Evolutionary conservation across 2,797 vertebrate genomes (phyloP), one percentile per base, ranked within the genome.

Genomic region (Platyrinchus mystaceus): DNA sequence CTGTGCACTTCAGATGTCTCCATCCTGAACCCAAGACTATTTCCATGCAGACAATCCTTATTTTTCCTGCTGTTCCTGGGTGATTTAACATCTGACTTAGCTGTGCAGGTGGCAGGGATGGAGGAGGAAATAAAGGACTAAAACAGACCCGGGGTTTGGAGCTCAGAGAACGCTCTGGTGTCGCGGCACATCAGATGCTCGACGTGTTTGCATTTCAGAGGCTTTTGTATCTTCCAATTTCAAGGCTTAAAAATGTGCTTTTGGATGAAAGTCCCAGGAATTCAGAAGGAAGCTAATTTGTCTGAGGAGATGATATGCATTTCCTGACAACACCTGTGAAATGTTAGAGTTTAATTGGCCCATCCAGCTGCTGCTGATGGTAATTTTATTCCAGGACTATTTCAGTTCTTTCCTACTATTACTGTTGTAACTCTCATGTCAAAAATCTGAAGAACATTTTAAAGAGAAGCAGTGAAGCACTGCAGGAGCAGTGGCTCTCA

Each of bases 261-360:
- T 49, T 74, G 55, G 59, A 86, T 92, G 59, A 77, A 59, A 87
- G 58, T 46, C 47, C 27, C 81, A 68, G 89, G 46, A 81, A 91
- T 80, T 89, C 56, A 39, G 75, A 76, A 18, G 70, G 39, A 91
- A 90, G 58, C 14, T 71, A 32, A 84, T 94, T 94, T 85, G 75
- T 86, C 87, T 89, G 59, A 91, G 83, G 69, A 70, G 74, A 27
- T 64, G 74, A 74, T 60, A 15, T 18, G 67, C 63, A 59, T 62
- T 93, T 89, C 90, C 91, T 66, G 66, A 67, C 71, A 81, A 56
- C 81, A 95, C 87, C 89, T 96, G 90, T 63, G 73, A 85, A 69
- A 73, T 26, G 24, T 46, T 76, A 28, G 73, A 49, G 67, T 93
- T 96, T 94, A 95, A 93, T 83, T 87, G 70, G 67, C 73, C 87